A percentile compares a stretch with the other conserved stretches of the same genome.
phyloP scores from a whole-genome alignment of 2,797 vertebrate genomes.

The Enteromius mattozi region DNA sequence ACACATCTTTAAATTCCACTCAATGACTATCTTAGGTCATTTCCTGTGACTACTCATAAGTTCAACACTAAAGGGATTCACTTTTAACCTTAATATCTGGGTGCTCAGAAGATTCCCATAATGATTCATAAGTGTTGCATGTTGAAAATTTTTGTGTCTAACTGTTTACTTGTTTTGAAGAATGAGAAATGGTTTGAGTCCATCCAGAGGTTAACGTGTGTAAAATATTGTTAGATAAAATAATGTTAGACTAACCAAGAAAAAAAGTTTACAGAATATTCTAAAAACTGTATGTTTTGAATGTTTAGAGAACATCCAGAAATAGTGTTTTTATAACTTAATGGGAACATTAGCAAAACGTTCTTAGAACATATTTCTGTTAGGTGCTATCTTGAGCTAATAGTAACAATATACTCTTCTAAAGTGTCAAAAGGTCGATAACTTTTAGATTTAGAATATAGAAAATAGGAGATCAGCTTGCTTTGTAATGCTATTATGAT shows the following conservation, averaged over 20 bases:
- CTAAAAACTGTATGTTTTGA: background rate
- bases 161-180: background rate
- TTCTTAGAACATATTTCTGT: background rate
- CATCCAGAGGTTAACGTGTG: background rate
- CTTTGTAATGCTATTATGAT: background rate
- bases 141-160: background rate
- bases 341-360: background rate
- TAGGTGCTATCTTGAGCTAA: background rate
- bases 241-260: background rate
- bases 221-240: background rate
- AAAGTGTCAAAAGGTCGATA: background rate
- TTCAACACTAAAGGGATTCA: background rate
- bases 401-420: background rate
- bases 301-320: background rate
- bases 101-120: background rate
- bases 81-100: background rate
- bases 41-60: background rate
- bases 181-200: constrained; percentile 21
- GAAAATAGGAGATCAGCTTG: background rate
- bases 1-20: background rate
- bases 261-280: background rate
- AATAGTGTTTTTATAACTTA: background rate
- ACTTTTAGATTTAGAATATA: background rate
- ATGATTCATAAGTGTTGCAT: background rate
- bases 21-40: background rate